Evolutionary conservation across 2,797 vertebrate species (phyloP), one percentile per base, ranked within the genome.

Genomic region (Pangasius djambal): DNA sequence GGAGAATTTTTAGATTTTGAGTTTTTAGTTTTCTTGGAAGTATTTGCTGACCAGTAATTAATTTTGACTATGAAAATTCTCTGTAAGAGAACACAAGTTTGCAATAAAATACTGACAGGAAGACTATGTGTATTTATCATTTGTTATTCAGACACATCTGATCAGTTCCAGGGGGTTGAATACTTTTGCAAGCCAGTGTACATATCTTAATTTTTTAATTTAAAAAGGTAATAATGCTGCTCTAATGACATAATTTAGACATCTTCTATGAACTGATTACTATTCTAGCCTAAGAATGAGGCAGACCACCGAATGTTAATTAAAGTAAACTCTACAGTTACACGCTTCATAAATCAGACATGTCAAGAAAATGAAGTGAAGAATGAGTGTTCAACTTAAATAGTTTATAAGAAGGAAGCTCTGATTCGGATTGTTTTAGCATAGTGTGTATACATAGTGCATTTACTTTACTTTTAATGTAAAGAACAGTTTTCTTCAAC

Each of bases 271-370:
- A 85, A 34, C 28, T 50, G 65, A 69, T 69, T 52, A 34, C 10
- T 65, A 48, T 83, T 65, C 40, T 48, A 48, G 61, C 70, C 59
- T 72, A 83, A 61, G 61, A 85, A 74, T 77, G 63, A 91, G 90
- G 77, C 91, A 48, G 70, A 82, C 83, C 91, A 94, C 91, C 92
- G 92, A 94, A 65, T 86, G 90, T 90, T 94, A 92, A 96, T 95
- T 94, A 95, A 93, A 89, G 90, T 92, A 93, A 92, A 95, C 84
- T 77, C 74, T 92, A 93, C 91, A 92, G 92, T 92, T 88, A 44
- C 87, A 83, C 93, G 91, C 88, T 92, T 93, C 92, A 95, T 95
- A 94, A 93, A 93, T 96, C 81, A 83, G 87, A 75, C 78, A 74
- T 93, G 88, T 90, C 87, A 50, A 81, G 20, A 85, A 84, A 88